Evolutionary conservation across 2,113 vertebrate genomes (phyloP).

Genomic region (Erythrocercus mccallii): DNA sequence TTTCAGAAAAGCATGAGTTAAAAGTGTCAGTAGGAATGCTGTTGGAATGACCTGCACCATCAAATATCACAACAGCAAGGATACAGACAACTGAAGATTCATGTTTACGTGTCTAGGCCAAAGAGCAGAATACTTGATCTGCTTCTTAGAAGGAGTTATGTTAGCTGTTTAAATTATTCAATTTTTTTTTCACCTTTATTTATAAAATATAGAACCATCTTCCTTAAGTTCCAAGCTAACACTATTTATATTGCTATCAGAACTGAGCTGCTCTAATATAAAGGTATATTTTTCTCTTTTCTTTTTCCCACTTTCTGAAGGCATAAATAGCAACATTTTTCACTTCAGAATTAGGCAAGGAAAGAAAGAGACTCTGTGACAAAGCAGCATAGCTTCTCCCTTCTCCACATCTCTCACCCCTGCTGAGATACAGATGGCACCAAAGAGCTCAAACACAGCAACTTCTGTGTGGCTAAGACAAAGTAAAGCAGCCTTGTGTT

Average conservation of each 20-base stretch:
- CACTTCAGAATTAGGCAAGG: not conserved
- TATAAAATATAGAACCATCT: not conserved
- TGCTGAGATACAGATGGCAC: not conserved
- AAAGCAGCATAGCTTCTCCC: not conserved
- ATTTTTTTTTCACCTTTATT: not conserved
- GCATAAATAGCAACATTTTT: not conserved
- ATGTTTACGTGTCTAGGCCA: not conserved
- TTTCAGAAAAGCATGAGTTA: not conserved
- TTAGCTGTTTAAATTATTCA: not conserved
- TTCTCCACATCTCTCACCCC: not conserved
- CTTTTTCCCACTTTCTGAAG: not conserved
- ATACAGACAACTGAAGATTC: not conserved
- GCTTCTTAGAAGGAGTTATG: not conserved
- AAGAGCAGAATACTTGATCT: not conserved
- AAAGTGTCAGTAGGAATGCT: not conserved
- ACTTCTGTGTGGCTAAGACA: not conserved
- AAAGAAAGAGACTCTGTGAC: not conserved
- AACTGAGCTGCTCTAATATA: not conserved
- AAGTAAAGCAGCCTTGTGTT: not conserved
- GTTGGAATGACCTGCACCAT: not conserved
- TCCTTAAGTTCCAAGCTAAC: not conserved
- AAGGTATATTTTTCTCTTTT: not conserved
- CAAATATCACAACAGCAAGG: not conserved
- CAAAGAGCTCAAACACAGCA: not conserved
- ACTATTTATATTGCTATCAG: not conserved